Evolutionary conservation across 2,113 vertebrate species (phyloP).

Genomic region (Puntigrus tetrazona): DNA sequence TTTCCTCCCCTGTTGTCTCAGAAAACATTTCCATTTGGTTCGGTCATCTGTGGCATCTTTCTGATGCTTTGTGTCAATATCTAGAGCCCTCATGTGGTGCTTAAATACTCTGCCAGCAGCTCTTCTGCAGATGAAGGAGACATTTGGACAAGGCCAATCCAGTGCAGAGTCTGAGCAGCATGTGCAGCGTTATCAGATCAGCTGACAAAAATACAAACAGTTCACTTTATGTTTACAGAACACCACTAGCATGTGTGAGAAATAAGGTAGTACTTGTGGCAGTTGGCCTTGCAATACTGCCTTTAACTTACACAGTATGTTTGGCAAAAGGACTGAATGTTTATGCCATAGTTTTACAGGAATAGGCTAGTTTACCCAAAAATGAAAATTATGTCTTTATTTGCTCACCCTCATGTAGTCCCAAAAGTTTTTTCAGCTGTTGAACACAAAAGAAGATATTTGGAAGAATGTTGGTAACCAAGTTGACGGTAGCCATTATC

Average conservation of each 20-base stretch:
- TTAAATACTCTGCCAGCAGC: not conserved
- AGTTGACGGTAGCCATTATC: not conserved
- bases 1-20: not conserved
- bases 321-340: not conserved
- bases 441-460: not conserved
- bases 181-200: not conserved
- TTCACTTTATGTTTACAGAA: not conserved
- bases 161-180: not conserved
- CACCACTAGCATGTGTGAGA: not conserved
- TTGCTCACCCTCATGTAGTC: not conserved
- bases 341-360: not conserved
- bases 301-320: not conserved
- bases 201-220: not conserved
- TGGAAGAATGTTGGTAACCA: too few relatives aligned
- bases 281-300: not conserved
- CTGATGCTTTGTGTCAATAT: conserved; percentile 21
- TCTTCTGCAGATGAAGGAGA: conserved; percentile 10
- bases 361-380: not conserved
- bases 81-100: conserved; percentile 14
- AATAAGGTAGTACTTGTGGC: not conserved
- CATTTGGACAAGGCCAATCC: not conserved
- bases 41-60: conserved; percentile 21
- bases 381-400: not conserved
- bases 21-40: conserved; percentile 36
- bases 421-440: not conserved